phyloP scores from a whole-genome alignment of 1,140 invertebrate species.

The Halyomorpha halys region DNA sequence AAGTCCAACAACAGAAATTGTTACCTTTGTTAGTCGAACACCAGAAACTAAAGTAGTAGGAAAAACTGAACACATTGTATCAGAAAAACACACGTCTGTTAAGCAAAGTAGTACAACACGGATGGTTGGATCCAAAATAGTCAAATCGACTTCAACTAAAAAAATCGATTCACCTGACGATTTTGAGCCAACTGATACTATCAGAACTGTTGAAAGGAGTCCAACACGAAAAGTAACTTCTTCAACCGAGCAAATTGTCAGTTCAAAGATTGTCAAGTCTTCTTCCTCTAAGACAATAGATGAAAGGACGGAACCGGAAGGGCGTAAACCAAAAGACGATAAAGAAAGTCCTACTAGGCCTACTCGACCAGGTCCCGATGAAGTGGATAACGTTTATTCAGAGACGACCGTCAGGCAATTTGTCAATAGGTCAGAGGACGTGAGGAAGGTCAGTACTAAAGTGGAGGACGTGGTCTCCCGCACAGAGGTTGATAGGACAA shows the following conservation, averaged over 20 bases:
- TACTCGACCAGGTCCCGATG: neutral
- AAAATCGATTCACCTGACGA: neutral
- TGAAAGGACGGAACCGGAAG: neutral
- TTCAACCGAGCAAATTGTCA: neutral
- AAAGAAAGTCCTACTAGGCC: neutral
- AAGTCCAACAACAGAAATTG: neutral
- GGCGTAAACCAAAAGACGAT: neutral
- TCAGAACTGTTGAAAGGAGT: neutral
- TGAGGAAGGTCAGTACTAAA: neutral
- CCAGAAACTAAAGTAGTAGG: too few relatives aligned
- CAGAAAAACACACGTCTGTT: neutral
- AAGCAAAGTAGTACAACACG: constrained; percentile 11
- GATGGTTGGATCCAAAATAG: constrained; percentile 28
- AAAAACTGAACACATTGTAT: neutral
- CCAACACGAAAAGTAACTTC: constrained; percentile 6
- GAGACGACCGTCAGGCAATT: neutral
- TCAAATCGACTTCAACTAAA: constrained; percentile 20
- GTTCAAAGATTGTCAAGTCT: neutral
- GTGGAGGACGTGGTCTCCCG: neutral
- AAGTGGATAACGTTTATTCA: neutral
- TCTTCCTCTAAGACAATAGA: neutral
- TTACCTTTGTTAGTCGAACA: neutral
- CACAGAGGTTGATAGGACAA: neutral
- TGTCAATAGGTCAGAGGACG: neutral
- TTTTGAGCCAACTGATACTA: neutral